A percentile compares a stretch with the other conserved stretches of the same genome.
Evolutionary conservation across 2,797 vertebrate species (phyloP).

Genomic region (Pterois miles): DNA sequence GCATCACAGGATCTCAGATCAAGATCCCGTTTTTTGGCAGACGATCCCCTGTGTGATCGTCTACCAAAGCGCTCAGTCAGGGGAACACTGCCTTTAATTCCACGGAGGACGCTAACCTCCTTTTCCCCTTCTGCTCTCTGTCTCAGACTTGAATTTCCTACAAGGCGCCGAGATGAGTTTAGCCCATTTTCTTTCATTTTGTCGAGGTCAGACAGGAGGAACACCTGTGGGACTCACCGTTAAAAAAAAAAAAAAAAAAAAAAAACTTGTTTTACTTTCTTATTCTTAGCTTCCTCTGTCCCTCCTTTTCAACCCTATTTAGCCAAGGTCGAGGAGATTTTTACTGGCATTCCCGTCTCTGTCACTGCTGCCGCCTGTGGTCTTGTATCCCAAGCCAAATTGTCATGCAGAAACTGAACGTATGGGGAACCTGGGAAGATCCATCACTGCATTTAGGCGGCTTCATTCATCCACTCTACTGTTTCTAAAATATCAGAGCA

Average conservation of each 20-base stretch:
- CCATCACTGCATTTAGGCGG: conserved; percentile 42
- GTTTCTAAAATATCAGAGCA: conserved; percentile 56
- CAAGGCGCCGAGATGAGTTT: conserved; percentile 40
- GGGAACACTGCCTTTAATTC: conserved; percentile 47
- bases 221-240: conserved; percentile 62
- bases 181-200: conserved; percentile 64
- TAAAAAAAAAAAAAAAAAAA: conserved; percentile 2
- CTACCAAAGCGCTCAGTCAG: conserved; percentile 37
- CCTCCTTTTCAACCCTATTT: conserved; percentile 24
- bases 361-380: not conserved
- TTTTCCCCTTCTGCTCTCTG: conserved; percentile 38
- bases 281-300: conserved; percentile 35
- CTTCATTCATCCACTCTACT: conserved; percentile 30
- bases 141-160: conserved; percentile 53
- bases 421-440: conserved; percentile 26
- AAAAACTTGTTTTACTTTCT: conserved; percentile 12
- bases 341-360: not conserved
- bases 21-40: conserved; percentile 21
- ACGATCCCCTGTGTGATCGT: conserved; percentile 39
- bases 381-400: conserved; percentile 24
- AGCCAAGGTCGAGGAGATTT: conserved; percentile 55
- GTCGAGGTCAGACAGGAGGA: conserved; percentile 58
- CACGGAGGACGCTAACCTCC: conserved; percentile 54
- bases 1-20: conserved; percentile 34
- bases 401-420: conserved; percentile 32